These are phyloP conservation scores for Cryptus viduatorius DNA, from an alignment of 2,888 invertebrate genomes.

Conservation along the genomic window DNA sequence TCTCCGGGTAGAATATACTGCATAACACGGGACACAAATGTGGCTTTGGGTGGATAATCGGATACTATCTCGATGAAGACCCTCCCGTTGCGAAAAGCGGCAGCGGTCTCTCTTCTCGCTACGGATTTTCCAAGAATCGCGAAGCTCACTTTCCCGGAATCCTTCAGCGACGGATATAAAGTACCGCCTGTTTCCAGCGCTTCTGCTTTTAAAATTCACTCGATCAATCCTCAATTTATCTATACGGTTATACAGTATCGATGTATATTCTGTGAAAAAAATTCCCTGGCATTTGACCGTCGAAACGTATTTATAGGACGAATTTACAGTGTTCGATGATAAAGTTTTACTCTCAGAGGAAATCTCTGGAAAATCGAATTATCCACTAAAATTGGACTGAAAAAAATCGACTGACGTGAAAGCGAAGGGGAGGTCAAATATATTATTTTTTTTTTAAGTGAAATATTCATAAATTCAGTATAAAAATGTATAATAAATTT, in stretches of 20 bases:
- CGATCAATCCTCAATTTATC: background rate
- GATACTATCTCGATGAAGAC: constrained; percentile 4
- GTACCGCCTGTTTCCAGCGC: background rate
- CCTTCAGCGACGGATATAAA: background rate
- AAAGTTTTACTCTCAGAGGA: too few species aligned
- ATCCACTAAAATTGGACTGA: too few species aligned
- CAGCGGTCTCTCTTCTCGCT: background rate
- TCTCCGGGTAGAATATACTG: background rate
- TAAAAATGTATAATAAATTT: too few species aligned
- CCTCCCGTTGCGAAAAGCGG: background rate
- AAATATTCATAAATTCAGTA: too few species aligned
- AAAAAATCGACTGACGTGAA: too few species aligned
- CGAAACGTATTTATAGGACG: too few species aligned
- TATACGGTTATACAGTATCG: background rate
- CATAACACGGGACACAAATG: background rate
- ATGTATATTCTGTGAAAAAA: background rate
- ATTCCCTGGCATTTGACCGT: background rate
- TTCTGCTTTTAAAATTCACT: background rate
- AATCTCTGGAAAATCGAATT: too few species aligned
- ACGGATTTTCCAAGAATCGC: background rate
- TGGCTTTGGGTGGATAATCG: background rate
- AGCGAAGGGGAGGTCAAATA: too few species aligned
- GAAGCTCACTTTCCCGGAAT: background rate
- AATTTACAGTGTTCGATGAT: too few species aligned
- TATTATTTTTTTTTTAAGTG: too few species aligned